Base-by-base conservation (phyloP, 2,888 invertebrate species). In the Enoplolaimus lenunculus region DNA sequence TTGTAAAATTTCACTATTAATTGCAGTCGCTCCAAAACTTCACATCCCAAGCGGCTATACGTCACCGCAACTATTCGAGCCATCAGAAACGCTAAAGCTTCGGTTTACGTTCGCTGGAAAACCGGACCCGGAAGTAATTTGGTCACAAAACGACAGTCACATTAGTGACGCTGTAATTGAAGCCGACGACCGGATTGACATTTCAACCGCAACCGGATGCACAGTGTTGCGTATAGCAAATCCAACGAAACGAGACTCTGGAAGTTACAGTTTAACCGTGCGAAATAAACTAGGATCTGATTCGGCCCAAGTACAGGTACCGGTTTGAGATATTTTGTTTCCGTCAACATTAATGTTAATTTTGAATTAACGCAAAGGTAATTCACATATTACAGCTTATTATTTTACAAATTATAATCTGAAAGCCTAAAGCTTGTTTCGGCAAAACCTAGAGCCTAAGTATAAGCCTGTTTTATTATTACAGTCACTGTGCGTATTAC, bases 81-180 rank as follows among this genome's bases (percentile, higher is more conserved):
- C 60, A 2, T 34, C 34, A 26, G 72, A 72, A 64, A 33, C 1
- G 1, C 30, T 71, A 1, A 70, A 68, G 33, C 71, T 72, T n/a
- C 59, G 62, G 21, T 30, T 72, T n/a, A 31, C 59, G 16, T 72
- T 64, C 59, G 29, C 30, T 34, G 72, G 72, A 33, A 90, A 90
- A 2, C 90, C 90, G 89, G 90, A 90, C 0, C 87, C 88, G 75
- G 86, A 86, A 70, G 88, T 92, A 16, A 85, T 86, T 30, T 93
- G 93, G 93, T 88, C 87, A 83, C 91, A 91, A 79, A 90, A 90
- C 75, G 88, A 87, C 76, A 90, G 90, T 7, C 35, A 3, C 33
- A 7, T 21, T 7, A 13, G 7, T 7, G 7, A 7, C 7, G 21
- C 45, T 21, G 45, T 45, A 7, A 2, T 62, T 21, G 2, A 2